Evolutionary conservation across 2,888 invertebrate genomes (phyloP).

Genomic region (Caenorhabditis sinica): DNA sequence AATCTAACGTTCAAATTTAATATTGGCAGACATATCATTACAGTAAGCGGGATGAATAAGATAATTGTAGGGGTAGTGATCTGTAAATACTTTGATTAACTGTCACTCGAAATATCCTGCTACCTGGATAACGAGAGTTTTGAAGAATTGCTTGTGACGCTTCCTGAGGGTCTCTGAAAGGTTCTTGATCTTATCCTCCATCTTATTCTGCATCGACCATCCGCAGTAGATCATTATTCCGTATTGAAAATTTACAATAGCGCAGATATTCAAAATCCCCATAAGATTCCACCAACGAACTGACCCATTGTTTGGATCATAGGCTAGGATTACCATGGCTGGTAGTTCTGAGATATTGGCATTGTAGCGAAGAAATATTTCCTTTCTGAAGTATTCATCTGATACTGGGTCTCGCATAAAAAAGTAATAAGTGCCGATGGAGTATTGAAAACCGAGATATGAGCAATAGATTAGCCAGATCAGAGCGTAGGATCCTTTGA

Average conservation of each 20-base stretch:
- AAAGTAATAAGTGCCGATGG: slow-evolving; percentile 15
- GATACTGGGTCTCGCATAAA: not conserved
- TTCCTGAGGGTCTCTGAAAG: slow-evolving; percentile 24
- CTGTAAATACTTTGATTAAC: no score
- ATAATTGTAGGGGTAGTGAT: slow-evolving; percentile 11
- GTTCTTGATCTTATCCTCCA: slow-evolving; percentile 26
- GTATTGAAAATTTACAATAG: slow-evolving; percentile 35
- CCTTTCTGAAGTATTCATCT: slow-evolving; percentile 11
- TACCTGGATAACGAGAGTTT: slow-evolving; percentile 35
- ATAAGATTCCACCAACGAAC: slow-evolving; percentile 8
- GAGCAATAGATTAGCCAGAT: slow-evolving; percentile 13
- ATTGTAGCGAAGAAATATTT: not conserved
- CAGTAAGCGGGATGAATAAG: slow-evolving; percentile 20
- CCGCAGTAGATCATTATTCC: slow-evolving; percentile 36
- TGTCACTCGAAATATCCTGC: not conserved
- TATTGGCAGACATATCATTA: slow-evolving; percentile 2
- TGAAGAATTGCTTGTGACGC: slow-evolving; percentile 37
- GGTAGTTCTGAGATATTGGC: slow-evolving; percentile 6
- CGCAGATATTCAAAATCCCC: slow-evolving; percentile 17
- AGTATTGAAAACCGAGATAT: slow-evolving; percentile 18
- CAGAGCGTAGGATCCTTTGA: slow-evolving; percentile 1
- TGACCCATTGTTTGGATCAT: not conserved
- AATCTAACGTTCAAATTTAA: slow-evolving; percentile 14
- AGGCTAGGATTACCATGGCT: slow-evolving; percentile 10
- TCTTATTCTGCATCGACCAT: slow-evolving; percentile 11